Evolutionary conservation across 2,113 vertebrate species (phyloP).

Genomic region (Dicentrarchus labrax): DNA sequence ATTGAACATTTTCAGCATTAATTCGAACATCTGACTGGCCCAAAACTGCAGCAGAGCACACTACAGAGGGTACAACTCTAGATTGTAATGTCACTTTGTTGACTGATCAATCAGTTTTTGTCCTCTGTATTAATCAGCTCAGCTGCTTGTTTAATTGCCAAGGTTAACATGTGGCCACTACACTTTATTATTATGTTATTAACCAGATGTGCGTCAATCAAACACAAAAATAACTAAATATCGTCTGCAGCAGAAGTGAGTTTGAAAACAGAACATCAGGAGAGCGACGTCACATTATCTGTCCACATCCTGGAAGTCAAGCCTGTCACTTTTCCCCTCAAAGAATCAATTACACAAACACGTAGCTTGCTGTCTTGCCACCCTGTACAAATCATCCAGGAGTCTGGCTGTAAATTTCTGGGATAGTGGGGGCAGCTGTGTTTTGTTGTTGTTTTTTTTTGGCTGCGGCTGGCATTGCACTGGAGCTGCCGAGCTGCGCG

Average conservation of each 20-base stretch:
- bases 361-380: background rate
- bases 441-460: background rate
- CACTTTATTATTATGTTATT: background rate
- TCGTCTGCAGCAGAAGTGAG: background rate
- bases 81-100: background rate
- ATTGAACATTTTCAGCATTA: background rate
- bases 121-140: background rate
- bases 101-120: background rate
- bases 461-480: slow-evolving; percentile 25
- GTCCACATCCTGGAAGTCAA: background rate
- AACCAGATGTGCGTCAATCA: background rate
- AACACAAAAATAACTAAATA: background rate
- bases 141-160: background rate
- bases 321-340: background rate
- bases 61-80: background rate
- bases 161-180: background rate
- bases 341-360: background rate
- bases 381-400: background rate
- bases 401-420: background rate
- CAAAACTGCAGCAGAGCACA: background rate
- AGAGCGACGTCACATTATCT: background rate
- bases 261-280: background rate
- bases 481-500: slow-evolving; percentile 27
- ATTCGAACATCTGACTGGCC: background rate
- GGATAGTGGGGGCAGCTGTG: background rate